These are phyloP conservation scores for Atlantisia rogersi DNA, from an alignment of 2,113 vertebrate genomes.

Conservation along the genomic window DNA sequence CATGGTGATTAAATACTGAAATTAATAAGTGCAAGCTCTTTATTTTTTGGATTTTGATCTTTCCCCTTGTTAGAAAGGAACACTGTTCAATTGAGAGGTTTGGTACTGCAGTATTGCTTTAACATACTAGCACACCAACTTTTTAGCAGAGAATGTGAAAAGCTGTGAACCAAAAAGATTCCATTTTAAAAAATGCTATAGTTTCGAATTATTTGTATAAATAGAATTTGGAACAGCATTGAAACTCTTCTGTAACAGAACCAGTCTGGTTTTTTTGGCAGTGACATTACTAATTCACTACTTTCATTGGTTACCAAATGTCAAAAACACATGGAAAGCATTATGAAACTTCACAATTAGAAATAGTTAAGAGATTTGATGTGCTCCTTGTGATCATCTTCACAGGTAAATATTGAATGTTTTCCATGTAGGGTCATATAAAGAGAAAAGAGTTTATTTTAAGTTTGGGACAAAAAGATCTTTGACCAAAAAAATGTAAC, in stretches of 20 bases:
- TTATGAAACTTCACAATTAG: constrained; percentile 45
- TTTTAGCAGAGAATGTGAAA: neutral
- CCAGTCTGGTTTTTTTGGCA: constrained; percentile 32
- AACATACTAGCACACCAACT: neutral
- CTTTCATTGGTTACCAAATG: constrained; percentile 16
- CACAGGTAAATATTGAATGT: constrained; percentile 30
- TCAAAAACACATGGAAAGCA: constrained; percentile 26
- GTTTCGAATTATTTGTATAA: neutral
- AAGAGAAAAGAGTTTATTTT: neutral
- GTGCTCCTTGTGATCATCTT: constrained; percentile 44
- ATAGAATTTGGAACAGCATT: neutral
- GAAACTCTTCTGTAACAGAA: constrained; percentile 22
- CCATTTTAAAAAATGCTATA: neutral
- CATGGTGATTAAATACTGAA: neutral
- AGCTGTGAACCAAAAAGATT: neutral
- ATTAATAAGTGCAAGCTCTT: neutral
- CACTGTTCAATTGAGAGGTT: neutral
- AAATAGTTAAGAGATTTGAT: constrained; percentile 48
- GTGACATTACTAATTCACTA: constrained; percentile 23
- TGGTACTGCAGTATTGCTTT: neutral
- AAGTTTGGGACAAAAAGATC: neutral
- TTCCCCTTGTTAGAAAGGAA: neutral
- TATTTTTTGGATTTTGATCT: neutral
- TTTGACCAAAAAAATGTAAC: neutral
- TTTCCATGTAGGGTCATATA: neutral